Evolutionary conservation across 2,113 vertebrate species (phyloP).

Genomic region (Hystrix cristata): DNA sequence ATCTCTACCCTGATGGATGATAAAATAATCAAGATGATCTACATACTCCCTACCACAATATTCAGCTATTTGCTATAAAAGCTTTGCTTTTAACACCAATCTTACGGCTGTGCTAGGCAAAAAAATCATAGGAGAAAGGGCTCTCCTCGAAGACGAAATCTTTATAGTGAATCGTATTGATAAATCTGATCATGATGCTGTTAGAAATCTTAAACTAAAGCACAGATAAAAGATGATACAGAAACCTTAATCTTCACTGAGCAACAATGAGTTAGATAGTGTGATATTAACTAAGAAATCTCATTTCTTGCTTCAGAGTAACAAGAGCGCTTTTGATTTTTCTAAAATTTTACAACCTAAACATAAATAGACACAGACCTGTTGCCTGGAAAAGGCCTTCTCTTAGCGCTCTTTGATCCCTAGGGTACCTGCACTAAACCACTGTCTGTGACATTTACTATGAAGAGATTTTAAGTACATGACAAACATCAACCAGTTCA

Average conservation of each 20-base stretch:
- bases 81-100: slow-evolving; percentile 28
- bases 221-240: background rate
- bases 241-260: background rate
- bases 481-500: slow-evolving; percentile 25
- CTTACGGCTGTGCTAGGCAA: background rate
- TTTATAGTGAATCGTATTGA: background rate
- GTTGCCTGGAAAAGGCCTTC: background rate
- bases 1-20: background rate
- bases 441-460: background rate
- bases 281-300: background rate
- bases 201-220: slow-evolving; percentile 27
- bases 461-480: slow-evolving; percentile 9
- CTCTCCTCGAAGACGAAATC: slow-evolving; percentile 14
- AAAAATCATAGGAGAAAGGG: background rate
- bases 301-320: slow-evolving; percentile 31
- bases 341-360: background rate
- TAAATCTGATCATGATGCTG: background rate
- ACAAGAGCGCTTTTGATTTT: background rate
- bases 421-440: background rate
- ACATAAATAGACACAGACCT: background rate
- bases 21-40: slow-evolving; percentile 41
- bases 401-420: background rate
- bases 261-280: background rate
- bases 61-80: slow-evolving; percentile 30
- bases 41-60: background rate